phyloP scores from a whole-genome alignment of 2,113 vertebrate species.

The Lucifuga dentata region DNA sequence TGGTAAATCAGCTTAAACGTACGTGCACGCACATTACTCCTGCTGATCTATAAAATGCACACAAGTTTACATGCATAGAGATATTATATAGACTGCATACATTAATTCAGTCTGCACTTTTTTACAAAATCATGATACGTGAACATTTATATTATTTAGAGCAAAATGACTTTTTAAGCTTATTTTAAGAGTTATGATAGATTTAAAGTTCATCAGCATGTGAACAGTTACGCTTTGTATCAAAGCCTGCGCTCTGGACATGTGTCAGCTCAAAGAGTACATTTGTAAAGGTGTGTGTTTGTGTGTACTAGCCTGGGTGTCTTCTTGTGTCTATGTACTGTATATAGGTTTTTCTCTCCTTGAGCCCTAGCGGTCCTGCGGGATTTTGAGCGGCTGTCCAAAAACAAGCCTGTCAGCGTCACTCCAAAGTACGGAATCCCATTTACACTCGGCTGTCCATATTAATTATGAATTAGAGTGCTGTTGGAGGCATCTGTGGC shows the following conservation, averaged over 20 bases:
- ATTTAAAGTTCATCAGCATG: conserved; percentile 24
- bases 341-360: conserved; percentile 31
- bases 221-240: conserved; percentile 3
- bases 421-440: conserved; percentile 55
- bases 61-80: conserved; percentile 1
- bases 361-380: conserved; percentile 52
- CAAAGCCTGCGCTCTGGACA: conserved; percentile 1
- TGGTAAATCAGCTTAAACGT: conserved; percentile 33
- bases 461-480: conserved; percentile 69
- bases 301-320: conserved; percentile 1
- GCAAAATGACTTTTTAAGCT: conserved; percentile 17
- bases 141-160: no score
- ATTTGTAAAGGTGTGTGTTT: conserved; percentile 15
- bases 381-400: conserved; percentile 57
- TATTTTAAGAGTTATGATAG: conserved; percentile 6
- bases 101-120: no score
- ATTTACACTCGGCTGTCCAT: conserved; percentile 45
- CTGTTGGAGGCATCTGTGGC: conserved; percentile 50
- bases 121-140: no score
- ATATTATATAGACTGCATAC: conserved; percentile 1
- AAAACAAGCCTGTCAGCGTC: conserved; percentile 64
- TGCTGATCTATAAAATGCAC: background rate
- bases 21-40: conserved; percentile 11
- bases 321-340: conserved; percentile 23
- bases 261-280: conserved; percentile 8